These are phyloP conservation scores for Neopelma chrysocephalum DNA, from an alignment of 2,797 vertebrate species.

Conservation along the genomic window DNA sequence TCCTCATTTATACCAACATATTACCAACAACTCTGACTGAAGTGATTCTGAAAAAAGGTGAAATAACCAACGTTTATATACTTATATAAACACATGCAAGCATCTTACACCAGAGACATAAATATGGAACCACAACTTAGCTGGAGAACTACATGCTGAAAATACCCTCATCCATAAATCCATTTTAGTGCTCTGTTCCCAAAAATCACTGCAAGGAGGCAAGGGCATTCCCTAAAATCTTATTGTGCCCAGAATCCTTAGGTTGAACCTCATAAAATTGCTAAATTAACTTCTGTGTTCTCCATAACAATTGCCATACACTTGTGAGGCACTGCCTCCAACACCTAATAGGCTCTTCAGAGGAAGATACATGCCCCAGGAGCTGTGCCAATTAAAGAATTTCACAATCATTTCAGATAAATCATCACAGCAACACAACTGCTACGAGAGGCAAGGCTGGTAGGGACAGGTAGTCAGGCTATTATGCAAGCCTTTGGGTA, in stretches of 20 bases:
- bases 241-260: background rate
- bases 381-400: background rate
- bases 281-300: background rate
- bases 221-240: background rate
- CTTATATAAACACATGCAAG: fast-evolving
- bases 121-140: fast-evolving
- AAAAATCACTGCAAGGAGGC: background rate
- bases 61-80: background rate
- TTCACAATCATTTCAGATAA: background rate
- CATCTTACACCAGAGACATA: background rate
- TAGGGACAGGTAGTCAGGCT: background rate
- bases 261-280: background rate
- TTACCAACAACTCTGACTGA: background rate
- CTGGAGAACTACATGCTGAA: background rate
- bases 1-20: background rate
- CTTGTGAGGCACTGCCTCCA: background rate
- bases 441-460: fast-evolving
- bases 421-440: background rate
- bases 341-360: background rate
- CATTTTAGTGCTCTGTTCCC: background rate
- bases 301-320: background rate
- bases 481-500: background rate
- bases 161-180: background rate
- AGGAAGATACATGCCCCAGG: background rate
- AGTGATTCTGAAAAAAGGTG: background rate